phyloP scores from a whole-genome alignment of 2,113 vertebrate genomes.

The Oplegnathus fasciatus region DNA sequence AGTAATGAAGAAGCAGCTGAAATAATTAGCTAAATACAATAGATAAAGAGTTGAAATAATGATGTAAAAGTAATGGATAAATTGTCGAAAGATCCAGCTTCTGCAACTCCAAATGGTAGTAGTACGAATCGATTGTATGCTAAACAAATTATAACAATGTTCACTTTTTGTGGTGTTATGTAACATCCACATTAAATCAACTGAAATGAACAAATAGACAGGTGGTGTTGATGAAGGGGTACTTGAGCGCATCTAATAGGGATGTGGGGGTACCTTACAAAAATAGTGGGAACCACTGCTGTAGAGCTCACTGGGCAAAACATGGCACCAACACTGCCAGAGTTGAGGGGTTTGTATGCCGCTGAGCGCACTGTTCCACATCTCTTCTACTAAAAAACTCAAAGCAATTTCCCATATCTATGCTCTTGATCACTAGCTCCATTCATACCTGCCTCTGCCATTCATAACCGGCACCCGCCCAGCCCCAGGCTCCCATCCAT shows the following conservation, averaged over 20 bases:
- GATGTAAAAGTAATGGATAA: too few relatives aligned
- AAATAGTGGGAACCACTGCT: neutral
- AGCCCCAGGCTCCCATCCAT: slow-evolving; percentile 29
- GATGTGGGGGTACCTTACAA: too few relatives aligned
- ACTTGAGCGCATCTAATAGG: too few relatives aligned
- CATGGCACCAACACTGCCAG: neutral
- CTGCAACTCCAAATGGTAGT: too few relatives aligned
- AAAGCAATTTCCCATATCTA: neutral
- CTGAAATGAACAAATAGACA: too few relatives aligned
- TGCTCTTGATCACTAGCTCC: neutral
- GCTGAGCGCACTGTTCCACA: neutral
- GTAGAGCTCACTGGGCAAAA: neutral
- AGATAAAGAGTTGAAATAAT: neutral
- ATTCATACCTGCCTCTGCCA: slow-evolving; percentile 49
- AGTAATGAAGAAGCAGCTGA: neutral
- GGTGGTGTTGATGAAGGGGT: too few relatives aligned
- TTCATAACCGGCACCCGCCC: slow-evolving; percentile 34
- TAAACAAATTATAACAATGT: too few relatives aligned
- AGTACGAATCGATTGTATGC: too few relatives aligned
- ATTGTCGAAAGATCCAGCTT: too few relatives aligned
- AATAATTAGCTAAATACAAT: neutral
- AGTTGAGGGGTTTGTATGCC: neutral
- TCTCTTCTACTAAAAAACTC: slow-evolving; percentile 5
- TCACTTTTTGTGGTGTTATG: too few relatives aligned
- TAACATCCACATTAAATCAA: too few relatives aligned